Conservation (phyloP, 2,113 vertebrate species). For the Cryptomyrus ogoouensis region DNA sequence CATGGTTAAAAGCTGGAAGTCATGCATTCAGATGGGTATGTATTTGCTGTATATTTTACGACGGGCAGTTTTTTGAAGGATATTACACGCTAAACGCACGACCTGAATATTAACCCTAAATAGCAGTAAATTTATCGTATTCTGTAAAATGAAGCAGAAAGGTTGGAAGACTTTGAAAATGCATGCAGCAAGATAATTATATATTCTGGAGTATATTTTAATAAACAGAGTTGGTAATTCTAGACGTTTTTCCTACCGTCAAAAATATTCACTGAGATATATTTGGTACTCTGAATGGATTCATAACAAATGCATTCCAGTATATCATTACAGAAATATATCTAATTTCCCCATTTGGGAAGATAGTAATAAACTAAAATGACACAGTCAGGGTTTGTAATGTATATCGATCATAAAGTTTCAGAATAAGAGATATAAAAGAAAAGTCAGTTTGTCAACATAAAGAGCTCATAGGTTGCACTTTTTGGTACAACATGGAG, state of each 20-base stretch:
- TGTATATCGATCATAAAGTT: background rate
- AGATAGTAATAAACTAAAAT: background rate
- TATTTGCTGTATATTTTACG: background rate
- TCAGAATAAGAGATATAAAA: background rate
- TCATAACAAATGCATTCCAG: background rate
- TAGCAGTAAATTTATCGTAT: background rate
- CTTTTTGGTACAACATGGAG: background rate
- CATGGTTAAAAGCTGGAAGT: background rate
- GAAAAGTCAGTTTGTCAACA: background rate
- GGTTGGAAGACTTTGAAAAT: background rate
- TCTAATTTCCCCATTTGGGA: background rate
- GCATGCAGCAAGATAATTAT: constrained; percentile 34
- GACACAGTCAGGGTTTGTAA: background rate
- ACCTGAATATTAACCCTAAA: background rate
- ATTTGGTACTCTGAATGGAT: constrained; percentile 33
- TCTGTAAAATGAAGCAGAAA: background rate
- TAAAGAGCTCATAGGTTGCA: background rate
- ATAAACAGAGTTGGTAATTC: constrained; percentile 42
- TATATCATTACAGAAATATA: background rate
- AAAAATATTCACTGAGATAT: constrained; percentile 48
- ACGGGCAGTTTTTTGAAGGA: background rate
- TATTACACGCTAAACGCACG: background rate
- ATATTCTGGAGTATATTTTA: constrained; percentile 43
- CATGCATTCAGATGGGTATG: background rate
- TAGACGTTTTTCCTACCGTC: constrained; percentile 48